Percentiles rank a stretch among this genome's conserved stretches.
Evolutionary conservation across 2,113 vertebrate species (phyloP).

Genomic region (Lasiurus borealis): DNA sequence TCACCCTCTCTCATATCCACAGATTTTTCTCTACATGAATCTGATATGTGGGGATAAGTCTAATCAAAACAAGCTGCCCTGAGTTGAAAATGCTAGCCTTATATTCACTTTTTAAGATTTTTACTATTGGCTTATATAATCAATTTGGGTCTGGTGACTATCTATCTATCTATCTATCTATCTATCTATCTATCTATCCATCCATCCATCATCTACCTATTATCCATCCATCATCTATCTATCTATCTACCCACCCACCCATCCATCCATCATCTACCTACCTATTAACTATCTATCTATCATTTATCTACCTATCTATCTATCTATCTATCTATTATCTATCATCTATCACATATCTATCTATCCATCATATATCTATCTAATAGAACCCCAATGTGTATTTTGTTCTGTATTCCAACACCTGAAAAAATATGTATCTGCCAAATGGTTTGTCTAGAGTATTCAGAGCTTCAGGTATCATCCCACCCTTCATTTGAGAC

Average conservation of each 20-base stretch:
- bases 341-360: not conserved
- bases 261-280: not conserved
- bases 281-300: too few species aligned
- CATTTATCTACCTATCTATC: not conserved
- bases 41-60: not conserved
- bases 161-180: not conserved
- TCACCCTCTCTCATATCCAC: not conserved
- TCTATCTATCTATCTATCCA: not conserved
- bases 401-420: not conserved
- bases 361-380: not conserved
- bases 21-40: not conserved
- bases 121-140: not conserved
- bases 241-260: not conserved
- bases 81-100: not conserved
- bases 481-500: not conserved
- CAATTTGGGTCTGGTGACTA: not conserved
- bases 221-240: not conserved
- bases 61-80: not conserved
- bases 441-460: not conserved
- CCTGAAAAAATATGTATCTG: not conserved
- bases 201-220: too few species aligned
- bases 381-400: not conserved
- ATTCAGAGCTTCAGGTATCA: not conserved
- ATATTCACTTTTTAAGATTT: not conserved
- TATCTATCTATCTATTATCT: not conserved